A percentile compares a stretch with the other conserved stretches of the same genome.
These are phyloP conservation scores for Monodelphis domestica DNA, from an alignment of 2,797 vertebrate species.

Conservation along the genomic window DNA sequence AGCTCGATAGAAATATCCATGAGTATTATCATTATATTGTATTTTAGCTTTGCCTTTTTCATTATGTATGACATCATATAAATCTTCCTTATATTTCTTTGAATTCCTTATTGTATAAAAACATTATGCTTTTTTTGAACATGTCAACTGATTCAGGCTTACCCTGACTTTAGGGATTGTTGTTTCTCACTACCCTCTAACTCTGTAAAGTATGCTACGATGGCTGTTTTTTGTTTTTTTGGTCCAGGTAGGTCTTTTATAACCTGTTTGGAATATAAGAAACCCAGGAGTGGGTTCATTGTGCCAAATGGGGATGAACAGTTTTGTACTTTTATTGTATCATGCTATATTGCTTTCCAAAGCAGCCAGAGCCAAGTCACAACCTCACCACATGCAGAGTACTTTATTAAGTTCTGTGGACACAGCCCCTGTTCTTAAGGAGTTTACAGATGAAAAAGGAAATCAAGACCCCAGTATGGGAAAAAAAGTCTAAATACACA, in stretches of 20 bases:
- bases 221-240: neutral
- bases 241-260: neutral
- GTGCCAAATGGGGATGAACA: neutral
- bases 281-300: neutral
- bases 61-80: neutral
- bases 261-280: neutral
- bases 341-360: neutral
- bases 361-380: neutral
- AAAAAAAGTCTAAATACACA: constrained; percentile 21
- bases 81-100: neutral
- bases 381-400: neutral
- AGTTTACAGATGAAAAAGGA: neutral
- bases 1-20: neutral
- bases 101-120: neutral
- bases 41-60: neutral
- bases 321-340: neutral
- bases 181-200: neutral
- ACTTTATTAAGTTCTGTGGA: neutral
- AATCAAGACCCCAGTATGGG: neutral
- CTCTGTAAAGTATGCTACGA: neutral
- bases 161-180: neutral
- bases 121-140: neutral
- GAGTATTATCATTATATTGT: neutral
- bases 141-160: neutral
- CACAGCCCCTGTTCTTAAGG: neutral